Evolutionary conservation across 2,113 vertebrate genomes (phyloP).

Genomic region (Pituophis catenifer): DNA sequence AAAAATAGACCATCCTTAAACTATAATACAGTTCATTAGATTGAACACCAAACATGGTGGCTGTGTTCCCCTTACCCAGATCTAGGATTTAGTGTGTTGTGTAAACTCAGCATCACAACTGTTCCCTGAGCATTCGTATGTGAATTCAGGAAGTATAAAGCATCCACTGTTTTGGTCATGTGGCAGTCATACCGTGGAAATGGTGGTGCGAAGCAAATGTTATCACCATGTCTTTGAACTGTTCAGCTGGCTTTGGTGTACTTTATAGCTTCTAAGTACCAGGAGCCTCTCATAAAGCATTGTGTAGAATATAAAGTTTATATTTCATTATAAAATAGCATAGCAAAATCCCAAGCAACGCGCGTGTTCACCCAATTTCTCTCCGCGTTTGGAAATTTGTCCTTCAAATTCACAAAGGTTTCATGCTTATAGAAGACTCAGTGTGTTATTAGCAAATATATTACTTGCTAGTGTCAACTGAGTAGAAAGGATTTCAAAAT

Average conservation of each 20-base stretch:
- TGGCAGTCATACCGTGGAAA: background rate
- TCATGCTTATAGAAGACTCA: background rate
- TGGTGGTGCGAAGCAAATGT: background rate
- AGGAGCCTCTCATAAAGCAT: background rate
- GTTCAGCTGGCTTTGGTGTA: background rate
- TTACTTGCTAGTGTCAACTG: conserved; percentile 11
- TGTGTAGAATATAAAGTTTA: background rate
- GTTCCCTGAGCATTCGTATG: background rate
- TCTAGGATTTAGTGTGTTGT: background rate
- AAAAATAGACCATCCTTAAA: background rate
- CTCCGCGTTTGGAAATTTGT: background rate
- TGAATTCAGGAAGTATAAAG: background rate
- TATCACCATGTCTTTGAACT: background rate
- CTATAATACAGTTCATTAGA: background rate
- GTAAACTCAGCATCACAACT: background rate
- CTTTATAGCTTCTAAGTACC: background rate
- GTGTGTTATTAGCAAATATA: conserved; percentile 8
- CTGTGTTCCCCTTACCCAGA: background rate
- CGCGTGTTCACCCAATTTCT: background rate
- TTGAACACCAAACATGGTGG: background rate
- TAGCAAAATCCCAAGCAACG: background rate
- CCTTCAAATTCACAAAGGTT: conserved; percentile 18
- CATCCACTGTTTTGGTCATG: background rate
- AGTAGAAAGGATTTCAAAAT: background rate
- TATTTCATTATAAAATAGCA: background rate